Base-by-base conservation (phyloP, 2,888 invertebrate genomes). In the Julus scandinavius region DNA sequence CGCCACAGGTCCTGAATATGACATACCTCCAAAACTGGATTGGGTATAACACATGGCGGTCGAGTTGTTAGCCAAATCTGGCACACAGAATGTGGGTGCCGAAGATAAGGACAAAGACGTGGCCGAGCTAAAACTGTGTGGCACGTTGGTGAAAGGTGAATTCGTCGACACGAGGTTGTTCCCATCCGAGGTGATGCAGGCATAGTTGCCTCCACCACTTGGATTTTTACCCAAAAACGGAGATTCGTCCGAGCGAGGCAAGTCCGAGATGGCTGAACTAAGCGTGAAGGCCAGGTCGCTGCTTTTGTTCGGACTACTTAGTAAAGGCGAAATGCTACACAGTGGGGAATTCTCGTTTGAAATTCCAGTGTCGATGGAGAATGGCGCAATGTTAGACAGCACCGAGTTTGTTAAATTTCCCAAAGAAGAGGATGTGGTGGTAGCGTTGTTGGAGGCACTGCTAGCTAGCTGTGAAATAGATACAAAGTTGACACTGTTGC, bases 391-490 rank as follows among this genome's bases (percentile, higher is more conserved):
- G 45, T 7, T 85, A 15, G 84, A 13, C 3, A 40, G 15, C 49
- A 88, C 45, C 1, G 88, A 38, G 20, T 88, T 88, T 20, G 85
- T 4, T 13, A 88, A 88, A 29, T 85, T 84, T 49, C 29, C 85
- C 49, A 54, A n/a, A 13, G 84, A 83, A 20, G 49, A 40, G 9
- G 88, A 41, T 2, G 63, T 84, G 3, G 54, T 87, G 0, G 85
- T 58, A 5, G 87, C 40, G 45, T 29, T 54, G 11, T 83, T 41
- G 9, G 40, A 58, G 20, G 49, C 88, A 54, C 89, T 89, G 45
- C 89, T 89, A n/a, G 89, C 89, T n/a, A 89, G 84, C 63, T 89
- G 89, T 5, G 87, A 88, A n/a, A 89, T 88, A 2, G 89, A 89
- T 11, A 89, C 50, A 41, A 89, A 89, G 72, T 85, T 89, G 3